Conservation (phyloP, 2,113 vertebrate genomes). For the Cnemophilus loriae region DNA sequence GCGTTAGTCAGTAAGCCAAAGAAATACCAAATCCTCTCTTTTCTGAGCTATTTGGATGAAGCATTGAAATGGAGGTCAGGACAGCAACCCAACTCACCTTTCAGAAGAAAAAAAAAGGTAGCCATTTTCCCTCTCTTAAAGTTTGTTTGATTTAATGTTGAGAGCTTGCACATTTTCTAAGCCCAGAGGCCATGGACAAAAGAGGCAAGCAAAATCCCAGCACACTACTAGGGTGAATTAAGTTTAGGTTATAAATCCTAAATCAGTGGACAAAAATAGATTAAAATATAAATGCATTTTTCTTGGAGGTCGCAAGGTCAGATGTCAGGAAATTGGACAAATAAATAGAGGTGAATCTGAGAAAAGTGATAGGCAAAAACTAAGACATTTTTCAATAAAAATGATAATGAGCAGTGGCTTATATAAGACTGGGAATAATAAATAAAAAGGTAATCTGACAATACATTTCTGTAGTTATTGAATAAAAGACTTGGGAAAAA, state of each 20-base stretch:
- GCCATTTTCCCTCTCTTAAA: not conserved
- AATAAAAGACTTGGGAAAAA: not conserved
- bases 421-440: constrained; percentile 48
- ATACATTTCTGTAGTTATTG: constrained; percentile 39
- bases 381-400: constrained; percentile 68
- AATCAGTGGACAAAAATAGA: constrained; percentile 33
- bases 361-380: constrained; percentile 43
- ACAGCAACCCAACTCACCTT: not conserved
- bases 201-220: constrained; percentile 33
- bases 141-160: not conserved
- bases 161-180: constrained; percentile 15
- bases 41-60: constrained; percentile 15
- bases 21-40: not conserved
- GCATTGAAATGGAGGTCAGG: not conserved
- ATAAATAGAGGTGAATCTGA: constrained; percentile 39
- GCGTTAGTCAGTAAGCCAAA: not conserved
- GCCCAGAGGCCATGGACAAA: not conserved
- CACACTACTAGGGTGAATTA: not conserved
- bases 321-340: constrained; percentile 67
- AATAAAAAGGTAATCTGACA: constrained; percentile 55
- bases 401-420: constrained; percentile 43
- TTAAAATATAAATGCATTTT: constrained; percentile 43
- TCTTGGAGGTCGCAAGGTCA: constrained; percentile 36
- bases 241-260: not conserved
- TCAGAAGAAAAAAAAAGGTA: not conserved